Evolutionary conservation across 2,797 vertebrate species (phyloP), one percentile per base, ranked within the genome.

Genomic region (Crossoptilon crossoptilon): DNA sequence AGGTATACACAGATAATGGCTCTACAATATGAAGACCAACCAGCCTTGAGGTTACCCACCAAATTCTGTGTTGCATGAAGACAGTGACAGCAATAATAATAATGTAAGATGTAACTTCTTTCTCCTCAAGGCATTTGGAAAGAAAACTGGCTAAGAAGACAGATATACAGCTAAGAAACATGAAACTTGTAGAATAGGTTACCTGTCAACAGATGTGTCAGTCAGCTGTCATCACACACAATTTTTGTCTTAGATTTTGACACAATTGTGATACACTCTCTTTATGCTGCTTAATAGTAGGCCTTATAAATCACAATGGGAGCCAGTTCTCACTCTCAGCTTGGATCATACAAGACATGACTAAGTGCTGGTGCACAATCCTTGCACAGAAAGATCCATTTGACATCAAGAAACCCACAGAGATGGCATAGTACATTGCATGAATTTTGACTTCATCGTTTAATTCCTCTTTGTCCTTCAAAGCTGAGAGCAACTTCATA

Each of bases 301-400:
- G 24, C 56, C 33, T 41, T 24, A 41, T 7, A 51, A 46, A 14
- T 55, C 46, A 56, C 74, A 79, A 3, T 21, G 39, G 71, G 35
- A 90, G 49, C 21, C 71, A 41, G 35, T 26, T 33, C 71, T 75
- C 43, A 23, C 68, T 79, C 44, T 21, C 7, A 26, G 39, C 56
- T 75, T 7, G 8, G n/a, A 51, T 75, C 78, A 49, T 29, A 80
- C 1, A 0, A 88, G 84, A 43, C 27, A 21, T 5, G 51, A 43
- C 24, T 82, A 87, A 87, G 60, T 27, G 75, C 73, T 75, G 60
- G 66, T 84, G 71, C 86, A 85, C 58, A 59, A 72, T 86, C 64
- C 51, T 70, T 75, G 64, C 37, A 43, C 39, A 63, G 67, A 82
- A 56, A 82, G 72, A 76, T 43, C 35, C 55, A 27, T 35, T 26